phyloP scores from a whole-genome alignment of 2,797 vertebrate species.

The Megaceryle alcyon region DNA sequence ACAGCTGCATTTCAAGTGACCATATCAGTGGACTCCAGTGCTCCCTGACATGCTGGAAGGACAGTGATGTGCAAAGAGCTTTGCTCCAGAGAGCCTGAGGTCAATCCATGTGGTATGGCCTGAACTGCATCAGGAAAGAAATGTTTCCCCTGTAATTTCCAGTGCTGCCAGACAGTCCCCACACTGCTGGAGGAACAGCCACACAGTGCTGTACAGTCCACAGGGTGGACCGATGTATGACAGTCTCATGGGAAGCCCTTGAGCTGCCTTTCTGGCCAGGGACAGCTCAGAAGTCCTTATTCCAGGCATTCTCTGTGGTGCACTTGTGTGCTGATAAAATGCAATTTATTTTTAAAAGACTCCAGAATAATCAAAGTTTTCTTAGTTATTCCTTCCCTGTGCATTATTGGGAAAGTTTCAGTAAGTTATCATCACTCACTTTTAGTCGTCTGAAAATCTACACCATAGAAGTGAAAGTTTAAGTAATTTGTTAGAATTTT shows the following conservation, averaged over 20 bases:
- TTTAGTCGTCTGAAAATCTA: not conserved
- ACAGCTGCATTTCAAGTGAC: not conserved
- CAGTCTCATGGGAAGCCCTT: not conserved
- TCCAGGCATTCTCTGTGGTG: not conserved
- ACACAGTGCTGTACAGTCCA: not conserved
- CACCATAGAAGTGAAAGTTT: not conserved
- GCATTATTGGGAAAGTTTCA: not conserved
- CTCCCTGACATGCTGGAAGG: not conserved
- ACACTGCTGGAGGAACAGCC: not conserved
- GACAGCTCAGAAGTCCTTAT: not conserved
- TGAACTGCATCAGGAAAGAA: not conserved
- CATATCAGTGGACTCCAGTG: not conserved
- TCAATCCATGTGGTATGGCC: not conserved
- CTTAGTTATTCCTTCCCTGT: not conserved
- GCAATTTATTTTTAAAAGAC: not conserved
- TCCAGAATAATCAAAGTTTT: not conserved
- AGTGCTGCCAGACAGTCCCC: not conserved
- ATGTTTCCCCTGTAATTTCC: not conserved
- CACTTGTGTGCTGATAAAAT: not conserved
- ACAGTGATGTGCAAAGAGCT: not conserved
- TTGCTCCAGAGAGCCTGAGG: not conserved
- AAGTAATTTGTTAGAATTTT: not conserved
- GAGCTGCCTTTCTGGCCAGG: not conserved
- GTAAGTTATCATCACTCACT: not conserved
- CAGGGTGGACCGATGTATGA: not conserved